A percentile compares a stretch with the other conserved stretches of the same genome.
Conservation (phyloP, 2,888 invertebrate species). For the Smittia aterrima region DNA sequence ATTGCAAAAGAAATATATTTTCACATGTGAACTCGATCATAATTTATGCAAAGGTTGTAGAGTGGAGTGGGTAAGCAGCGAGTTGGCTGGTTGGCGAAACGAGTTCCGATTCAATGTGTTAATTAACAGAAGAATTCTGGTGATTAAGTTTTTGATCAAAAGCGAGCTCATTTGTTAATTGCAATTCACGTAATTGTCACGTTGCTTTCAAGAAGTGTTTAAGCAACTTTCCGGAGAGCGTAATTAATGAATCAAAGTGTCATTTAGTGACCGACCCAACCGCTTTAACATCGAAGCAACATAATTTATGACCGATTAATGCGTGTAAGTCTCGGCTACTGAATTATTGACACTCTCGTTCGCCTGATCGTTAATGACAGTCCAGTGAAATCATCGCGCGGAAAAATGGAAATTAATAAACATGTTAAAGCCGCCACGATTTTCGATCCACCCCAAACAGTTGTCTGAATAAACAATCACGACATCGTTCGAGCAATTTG, state of each 20-base stretch:
- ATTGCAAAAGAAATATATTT: neutral
- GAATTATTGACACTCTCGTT: neutral
- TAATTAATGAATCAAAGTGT: too few species aligned
- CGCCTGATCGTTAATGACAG: neutral
- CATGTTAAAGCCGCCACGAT: neutral
- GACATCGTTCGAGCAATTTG: neutral
- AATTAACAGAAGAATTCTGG: neutral
- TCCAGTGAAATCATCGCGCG: neutral
- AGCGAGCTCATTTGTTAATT: neutral
- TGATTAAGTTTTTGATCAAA: neutral
- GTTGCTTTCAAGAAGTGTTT: neutral
- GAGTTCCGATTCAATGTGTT: neutral
- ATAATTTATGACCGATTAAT: constrained; percentile 2
- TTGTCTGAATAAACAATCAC: constrained; percentile 2
- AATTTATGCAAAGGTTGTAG: constrained; percentile 11
- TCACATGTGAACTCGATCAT: neutral
- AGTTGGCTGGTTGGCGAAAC: neutral
- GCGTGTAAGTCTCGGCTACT: neutral
- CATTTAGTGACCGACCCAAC: too few species aligned
- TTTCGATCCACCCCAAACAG: neutral
- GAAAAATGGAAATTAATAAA: constrained; percentile 1
- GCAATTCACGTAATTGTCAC: constrained; percentile 3
- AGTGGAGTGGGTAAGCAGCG: neutral
- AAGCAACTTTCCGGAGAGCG: neutral
- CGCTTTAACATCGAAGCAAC: too few species aligned